Conservation (phyloP, 1,140 invertebrate genomes). For the Heliothis virescens region DNA sequence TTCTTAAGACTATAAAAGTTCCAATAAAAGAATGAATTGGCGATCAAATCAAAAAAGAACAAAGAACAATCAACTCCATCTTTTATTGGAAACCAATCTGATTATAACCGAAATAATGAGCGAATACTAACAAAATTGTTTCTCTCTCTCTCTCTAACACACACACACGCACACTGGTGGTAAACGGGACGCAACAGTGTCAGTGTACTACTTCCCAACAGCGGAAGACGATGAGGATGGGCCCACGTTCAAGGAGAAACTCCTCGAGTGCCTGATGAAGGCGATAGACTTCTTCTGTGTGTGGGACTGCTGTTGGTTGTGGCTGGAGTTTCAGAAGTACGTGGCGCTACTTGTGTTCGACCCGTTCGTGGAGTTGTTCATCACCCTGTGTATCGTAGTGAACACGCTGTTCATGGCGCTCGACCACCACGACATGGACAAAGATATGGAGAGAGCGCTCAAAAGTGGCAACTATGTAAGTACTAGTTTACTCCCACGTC, state of each 20-base stretch:
- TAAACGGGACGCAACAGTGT: slow-evolving; percentile 89
- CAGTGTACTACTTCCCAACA: slow-evolving; percentile 97
- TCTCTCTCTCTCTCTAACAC: slow-evolving; percentile 76
- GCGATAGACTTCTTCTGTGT: slow-evolving; percentile 97
- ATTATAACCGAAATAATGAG: slow-evolving; percentile 77
- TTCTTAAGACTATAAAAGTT: slow-evolving; percentile 48
- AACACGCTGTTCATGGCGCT: slow-evolving; percentile 99
- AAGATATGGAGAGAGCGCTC: slow-evolving; percentile 93
- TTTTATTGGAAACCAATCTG: slow-evolving; percentile 61
- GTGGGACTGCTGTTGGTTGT: slow-evolving; percentile 98
- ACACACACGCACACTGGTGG: slow-evolving; percentile 79
- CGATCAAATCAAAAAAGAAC: slow-evolving; percentile 1
- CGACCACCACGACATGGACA: slow-evolving; percentile 98
- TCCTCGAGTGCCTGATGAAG: slow-evolving; percentile 91
- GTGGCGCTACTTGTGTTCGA: slow-evolving; percentile 98
- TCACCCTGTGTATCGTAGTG: slow-evolving; percentile 98
- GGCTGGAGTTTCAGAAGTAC: slow-evolving; percentile 96
- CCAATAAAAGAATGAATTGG: slow-evolving; percentile 46
- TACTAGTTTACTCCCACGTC: slow-evolving; percentile 52
- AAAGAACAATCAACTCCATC: slow-evolving; percentile 23
- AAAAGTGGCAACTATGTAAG: slow-evolving; percentile 98
- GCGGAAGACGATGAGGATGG: slow-evolving; percentile 95
- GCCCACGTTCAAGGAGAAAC: slow-evolving; percentile 94
- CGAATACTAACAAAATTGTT: slow-evolving; percentile 85
- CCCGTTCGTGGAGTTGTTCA: slow-evolving; percentile 99